Evolutionary conservation across 2,888 invertebrate species (phyloP).

Genomic region (Nomada hirtipes): DNA sequence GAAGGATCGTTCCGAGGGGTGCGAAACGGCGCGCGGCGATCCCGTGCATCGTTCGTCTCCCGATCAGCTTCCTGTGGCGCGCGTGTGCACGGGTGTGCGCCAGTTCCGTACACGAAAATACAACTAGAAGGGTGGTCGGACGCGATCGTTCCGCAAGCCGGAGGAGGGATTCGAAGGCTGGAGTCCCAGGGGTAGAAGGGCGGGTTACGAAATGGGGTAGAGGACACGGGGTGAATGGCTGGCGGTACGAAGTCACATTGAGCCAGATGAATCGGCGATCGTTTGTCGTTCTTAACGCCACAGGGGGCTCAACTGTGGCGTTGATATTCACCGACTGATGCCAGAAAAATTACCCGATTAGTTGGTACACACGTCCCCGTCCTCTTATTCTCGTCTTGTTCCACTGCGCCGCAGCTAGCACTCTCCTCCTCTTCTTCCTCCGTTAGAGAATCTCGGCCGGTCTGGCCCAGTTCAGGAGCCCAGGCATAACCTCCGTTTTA

Average conservation of each 20-base stretch:
- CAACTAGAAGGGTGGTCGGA: slow-evolving; percentile 34
- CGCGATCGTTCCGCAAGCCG: slow-evolving; percentile 48
- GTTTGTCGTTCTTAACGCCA: slow-evolving; percentile 84
- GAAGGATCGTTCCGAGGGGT: slow-evolving; percentile 48
- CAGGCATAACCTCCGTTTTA: slow-evolving; percentile 34
- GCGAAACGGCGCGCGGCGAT: slow-evolving; percentile 37
- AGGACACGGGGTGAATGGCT: slow-evolving; percentile 49
- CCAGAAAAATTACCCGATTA: slow-evolving; percentile 84
- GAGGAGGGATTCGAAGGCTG: slow-evolving; percentile 58
- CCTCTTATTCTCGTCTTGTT: slow-evolving; percentile 46
- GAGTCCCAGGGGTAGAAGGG: slow-evolving; percentile 43
- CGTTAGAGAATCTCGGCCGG: slow-evolving; percentile 18
- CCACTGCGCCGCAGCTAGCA: slow-evolving; percentile 30
- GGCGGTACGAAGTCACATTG: slow-evolving; percentile 76
- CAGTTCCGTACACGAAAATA: slow-evolving; percentile 57
- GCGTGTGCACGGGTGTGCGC: slow-evolving; percentile 10
- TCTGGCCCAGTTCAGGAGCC: slow-evolving; percentile 50
- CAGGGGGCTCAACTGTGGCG: slow-evolving; percentile 77
- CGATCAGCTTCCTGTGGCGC: slow-evolving; percentile 18
- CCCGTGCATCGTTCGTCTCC: slow-evolving; percentile 28
- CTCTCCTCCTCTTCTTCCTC: slow-evolving; percentile 1
- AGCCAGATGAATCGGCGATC: slow-evolving; percentile 84
- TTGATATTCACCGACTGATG: slow-evolving; percentile 84
- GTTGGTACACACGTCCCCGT: slow-evolving; percentile 65
- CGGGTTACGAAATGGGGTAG: slow-evolving; percentile 41